Evolutionary conservation across 64 coral and sea anemone genomes (phyloP).

Genomic region (Pocillopora damicornis): DNA sequence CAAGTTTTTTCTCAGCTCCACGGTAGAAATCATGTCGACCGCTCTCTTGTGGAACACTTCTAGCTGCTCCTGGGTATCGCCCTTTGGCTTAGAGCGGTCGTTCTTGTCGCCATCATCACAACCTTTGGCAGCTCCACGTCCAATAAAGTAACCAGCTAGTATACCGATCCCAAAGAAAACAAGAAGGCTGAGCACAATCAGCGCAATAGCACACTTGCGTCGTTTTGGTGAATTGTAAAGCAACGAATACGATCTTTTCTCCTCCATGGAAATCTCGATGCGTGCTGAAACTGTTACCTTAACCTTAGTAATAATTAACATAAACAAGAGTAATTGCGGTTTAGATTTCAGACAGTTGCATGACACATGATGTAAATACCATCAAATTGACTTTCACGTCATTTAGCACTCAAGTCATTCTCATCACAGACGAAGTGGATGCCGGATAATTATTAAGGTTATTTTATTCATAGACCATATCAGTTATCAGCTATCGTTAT

Average conservation of each 20-base stretch:
- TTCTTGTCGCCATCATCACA: not conserved
- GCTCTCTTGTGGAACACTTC: slow-evolving; percentile 44
- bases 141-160: slow-evolving; percentile 59
- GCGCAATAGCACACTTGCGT: not conserved
- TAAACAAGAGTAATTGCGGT: no score
- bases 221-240: not conserved
- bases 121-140: slow-evolving; percentile 20
- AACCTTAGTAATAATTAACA: no score
- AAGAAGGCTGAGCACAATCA: slow-evolving; percentile 28
- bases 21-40: slow-evolving; percentile 45
- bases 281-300: no score
- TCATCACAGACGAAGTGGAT: no score
- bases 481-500: no score
- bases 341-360: no score
- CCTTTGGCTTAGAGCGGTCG: not conserved
- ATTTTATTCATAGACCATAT: no score
- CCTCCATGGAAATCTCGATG: slow-evolving; percentile 4
- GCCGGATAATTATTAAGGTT: no score
- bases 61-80: slow-evolving; percentile 11
- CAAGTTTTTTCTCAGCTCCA: slow-evolving; percentile 45
- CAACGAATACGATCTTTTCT: not conserved
- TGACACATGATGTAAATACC: no score
- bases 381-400: no score
- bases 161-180: slow-evolving; percentile 26
- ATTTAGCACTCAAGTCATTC: no score